These are phyloP conservation scores for Tetragonisca angustula DNA, from an alignment of 2,888 invertebrate species.

Conservation along the genomic window DNA sequence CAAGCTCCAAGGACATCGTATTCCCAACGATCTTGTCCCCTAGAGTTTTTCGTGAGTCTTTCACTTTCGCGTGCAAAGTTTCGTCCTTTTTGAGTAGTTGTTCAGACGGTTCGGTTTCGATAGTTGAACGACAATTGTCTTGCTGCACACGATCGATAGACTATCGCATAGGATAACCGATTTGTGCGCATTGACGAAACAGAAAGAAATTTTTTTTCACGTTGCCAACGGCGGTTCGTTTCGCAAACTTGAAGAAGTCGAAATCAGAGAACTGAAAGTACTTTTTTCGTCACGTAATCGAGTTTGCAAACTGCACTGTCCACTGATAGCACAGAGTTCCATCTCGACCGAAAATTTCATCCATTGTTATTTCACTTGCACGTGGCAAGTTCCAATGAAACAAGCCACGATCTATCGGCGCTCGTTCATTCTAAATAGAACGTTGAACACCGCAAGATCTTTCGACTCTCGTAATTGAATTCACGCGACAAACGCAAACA, in stretches of 20 bases:
- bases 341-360: not conserved
- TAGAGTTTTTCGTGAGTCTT: slow-evolving; percentile 48
- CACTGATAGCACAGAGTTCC: not conserved
- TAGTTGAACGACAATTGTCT: no score
- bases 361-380: not conserved
- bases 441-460: not conserved
- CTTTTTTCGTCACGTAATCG: no score
- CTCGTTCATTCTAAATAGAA: not conserved
- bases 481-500: slow-evolving; percentile 6
- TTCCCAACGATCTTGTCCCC: slow-evolving; percentile 44
- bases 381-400: no score
- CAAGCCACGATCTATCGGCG: not conserved
- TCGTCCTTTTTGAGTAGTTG: not conserved
- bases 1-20: slow-evolving; percentile 64
- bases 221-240: no score
- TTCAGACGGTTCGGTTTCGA: not conserved
- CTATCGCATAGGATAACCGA: no score
- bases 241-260: no score
- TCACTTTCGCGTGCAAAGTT: slow-evolving; percentile 43
- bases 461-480: slow-evolving; percentile 17
- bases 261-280: no score
- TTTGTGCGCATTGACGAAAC: no score
- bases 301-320: no score
- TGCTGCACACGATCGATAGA: no score
- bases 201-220: no score